Percentiles rank a stretch among this genome's conserved stretches.
Evolutionary conservation across 2,797 vertebrate genomes (phyloP).

Genomic region (Brotula barbata): DNA sequence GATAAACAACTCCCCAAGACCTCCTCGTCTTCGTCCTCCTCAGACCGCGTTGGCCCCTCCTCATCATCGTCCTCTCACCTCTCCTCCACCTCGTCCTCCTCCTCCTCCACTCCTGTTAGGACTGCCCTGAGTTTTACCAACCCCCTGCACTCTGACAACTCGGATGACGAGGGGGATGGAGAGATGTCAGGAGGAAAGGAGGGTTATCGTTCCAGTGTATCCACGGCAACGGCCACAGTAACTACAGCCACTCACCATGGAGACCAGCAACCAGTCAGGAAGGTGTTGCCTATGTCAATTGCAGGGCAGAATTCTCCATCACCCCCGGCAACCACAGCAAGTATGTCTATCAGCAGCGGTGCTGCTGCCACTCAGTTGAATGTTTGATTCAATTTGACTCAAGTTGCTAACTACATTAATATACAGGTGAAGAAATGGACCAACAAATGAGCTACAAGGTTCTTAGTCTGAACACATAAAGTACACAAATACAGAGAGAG

Average conservation of each 20-base stretch:
- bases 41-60: slow-evolving; percentile 70
- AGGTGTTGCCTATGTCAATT: slow-evolving; percentile 90
- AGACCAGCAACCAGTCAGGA: slow-evolving; percentile 81
- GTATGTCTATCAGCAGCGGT: slow-evolving; percentile 76
- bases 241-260: slow-evolving; percentile 75
- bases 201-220: slow-evolving; percentile 76
- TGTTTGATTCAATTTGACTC: neutral
- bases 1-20: slow-evolving; percentile 71
- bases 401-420: slow-evolving; percentile 22
- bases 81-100: slow-evolving; percentile 69
- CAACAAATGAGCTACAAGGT: neutral
- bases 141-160: slow-evolving; percentile 94
- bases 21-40: slow-evolving; percentile 70
- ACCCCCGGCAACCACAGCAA: slow-evolving; percentile 77
- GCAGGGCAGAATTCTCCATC: slow-evolving; percentile 78
- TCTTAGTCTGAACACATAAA: neutral
- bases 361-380: slow-evolving; percentile 1
- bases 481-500: slow-evolving; percentile 1
- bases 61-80: slow-evolving; percentile 69
- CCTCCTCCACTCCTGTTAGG: slow-evolving; percentile 70
- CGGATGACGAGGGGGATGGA: slow-evolving; percentile 85
- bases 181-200: slow-evolving; percentile 65
- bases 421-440: slow-evolving; percentile 4
- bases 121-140: slow-evolving; percentile 95
- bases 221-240: slow-evolving; percentile 86